Percentiles rank a stretch among this genome's conserved stretches.
Conservation (phyloP, 2,888 invertebrate species). For the Spilarctia lutea region DNA sequence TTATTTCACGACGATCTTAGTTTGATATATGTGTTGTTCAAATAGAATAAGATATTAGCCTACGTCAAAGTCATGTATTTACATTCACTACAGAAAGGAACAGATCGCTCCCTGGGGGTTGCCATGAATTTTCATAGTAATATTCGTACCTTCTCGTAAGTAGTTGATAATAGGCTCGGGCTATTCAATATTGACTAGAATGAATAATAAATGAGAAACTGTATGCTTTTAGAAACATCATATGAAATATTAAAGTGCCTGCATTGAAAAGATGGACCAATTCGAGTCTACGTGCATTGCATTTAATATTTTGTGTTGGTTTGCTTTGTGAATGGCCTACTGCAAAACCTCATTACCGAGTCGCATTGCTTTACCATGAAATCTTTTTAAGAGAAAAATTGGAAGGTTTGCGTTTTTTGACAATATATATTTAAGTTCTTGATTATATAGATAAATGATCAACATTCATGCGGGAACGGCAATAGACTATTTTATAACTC, state of each 20-base stretch:
- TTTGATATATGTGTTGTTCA: slow-evolving; percentile 41
- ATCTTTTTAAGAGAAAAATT: neutral
- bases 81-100: slow-evolving; percentile 49
- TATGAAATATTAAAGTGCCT: slow-evolving; percentile 23
- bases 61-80: slow-evolving; percentile 54
- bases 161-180: slow-evolving; percentile 30
- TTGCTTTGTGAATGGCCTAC: neutral
- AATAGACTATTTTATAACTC: too few species aligned
- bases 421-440: neutral
- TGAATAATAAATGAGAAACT: slow-evolving; percentile 53
- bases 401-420: neutral
- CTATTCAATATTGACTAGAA: slow-evolving; percentile 51
- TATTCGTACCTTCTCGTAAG: slow-evolving; percentile 28
- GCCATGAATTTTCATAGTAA: slow-evolving; percentile 52
- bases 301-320: slow-evolving; percentile 1
- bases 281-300: neutral
- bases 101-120: slow-evolving; percentile 50
- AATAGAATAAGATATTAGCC: slow-evolving; percentile 60
- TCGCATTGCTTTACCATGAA: neutral
- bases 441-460: neutral
- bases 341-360: slow-evolving; percentile 11
- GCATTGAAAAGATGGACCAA: neutral
- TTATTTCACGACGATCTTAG: slow-evolving; percentile 13
- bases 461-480: neutral
- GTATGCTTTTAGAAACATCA: slow-evolving; percentile 42